A percentile compares a stretch with the other conserved stretches of the same genome.
phyloP scores from a whole-genome alignment of 92 coral and sea anemone genomes.

The Porites rus region DNA sequence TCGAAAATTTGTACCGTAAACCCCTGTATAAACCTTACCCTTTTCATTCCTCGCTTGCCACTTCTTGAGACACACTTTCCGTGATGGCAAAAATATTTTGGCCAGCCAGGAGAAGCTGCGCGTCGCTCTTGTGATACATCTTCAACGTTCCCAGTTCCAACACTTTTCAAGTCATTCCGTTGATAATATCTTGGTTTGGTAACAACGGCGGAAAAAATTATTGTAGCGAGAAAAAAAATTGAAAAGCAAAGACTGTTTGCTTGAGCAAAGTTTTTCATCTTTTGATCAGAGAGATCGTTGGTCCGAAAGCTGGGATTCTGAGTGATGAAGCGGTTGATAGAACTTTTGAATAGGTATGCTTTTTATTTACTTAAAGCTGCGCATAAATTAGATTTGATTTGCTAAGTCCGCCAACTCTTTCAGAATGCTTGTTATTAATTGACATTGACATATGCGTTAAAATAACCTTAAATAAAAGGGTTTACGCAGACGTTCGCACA shows the following conservation, averaged over 20 bases:
- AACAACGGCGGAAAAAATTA: conserved; percentile 4
- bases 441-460: conserved; percentile 6
- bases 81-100: not conserved
- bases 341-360: not conserved
- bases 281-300: not conserved
- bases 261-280: conserved; percentile 10
- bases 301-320: not conserved
- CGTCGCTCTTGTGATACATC: not conserved
- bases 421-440: conserved; percentile 21
- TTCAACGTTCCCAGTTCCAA: not conserved
- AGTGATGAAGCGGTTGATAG: conserved; percentile 4
- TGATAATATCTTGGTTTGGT: not conserved
- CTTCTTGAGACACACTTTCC: conserved; percentile 2
- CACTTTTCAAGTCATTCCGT: not conserved
- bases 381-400: conserved; percentile 34
- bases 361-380: conserved; percentile 30
- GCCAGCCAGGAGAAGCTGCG: not conserved
- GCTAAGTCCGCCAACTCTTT: not conserved
- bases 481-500: not conserved
- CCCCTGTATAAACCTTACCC: not conserved
- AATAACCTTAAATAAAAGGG: not conserved
- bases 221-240: conserved; percentile 3
- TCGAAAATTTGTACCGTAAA: too few relatives aligned
- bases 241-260: not conserved
- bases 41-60: not conserved